Evolutionary conservation across 2,113 vertebrate genomes (phyloP).

Genomic region (Cynocephalus volans): DNA sequence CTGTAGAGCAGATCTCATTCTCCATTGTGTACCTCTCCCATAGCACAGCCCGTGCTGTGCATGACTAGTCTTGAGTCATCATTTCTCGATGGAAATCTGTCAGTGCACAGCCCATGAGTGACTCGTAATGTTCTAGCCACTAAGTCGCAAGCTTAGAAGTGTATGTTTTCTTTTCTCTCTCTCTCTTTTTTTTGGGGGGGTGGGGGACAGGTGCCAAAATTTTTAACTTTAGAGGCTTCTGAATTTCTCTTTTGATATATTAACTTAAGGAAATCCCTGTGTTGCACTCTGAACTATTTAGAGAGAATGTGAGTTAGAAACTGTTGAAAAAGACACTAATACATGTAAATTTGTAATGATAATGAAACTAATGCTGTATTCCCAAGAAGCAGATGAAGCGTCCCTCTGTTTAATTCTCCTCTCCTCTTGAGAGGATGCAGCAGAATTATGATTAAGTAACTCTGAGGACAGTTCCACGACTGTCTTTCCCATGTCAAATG

Average conservation of each 20-base stretch:
- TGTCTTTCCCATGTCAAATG: neutral
- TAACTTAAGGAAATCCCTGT: neutral
- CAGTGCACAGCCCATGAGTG: neutral
- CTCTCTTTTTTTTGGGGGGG: neutral
- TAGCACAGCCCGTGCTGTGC: accelerated
- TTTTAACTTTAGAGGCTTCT: neutral
- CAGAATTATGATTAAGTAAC: constrained; percentile 65
- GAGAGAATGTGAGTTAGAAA: constrained; percentile 67
- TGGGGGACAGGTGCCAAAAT: neutral
- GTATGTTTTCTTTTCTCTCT: accelerated
- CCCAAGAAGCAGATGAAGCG: constrained; percentile 74
- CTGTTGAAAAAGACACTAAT: constrained; percentile 70
- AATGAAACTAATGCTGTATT: constrained; percentile 73
- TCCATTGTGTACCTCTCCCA: no score
- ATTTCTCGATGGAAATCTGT: neutral
- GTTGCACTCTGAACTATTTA: constrained; percentile 63
- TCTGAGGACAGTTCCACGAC: neutral
- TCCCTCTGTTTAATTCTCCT: constrained; percentile 70
- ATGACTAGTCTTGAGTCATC: accelerated
- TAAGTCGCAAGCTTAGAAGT: neutral
- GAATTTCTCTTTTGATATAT: neutral
- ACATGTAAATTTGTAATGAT: constrained; percentile 58
- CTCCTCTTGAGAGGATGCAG: constrained; percentile 68
- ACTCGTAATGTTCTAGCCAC: neutral
- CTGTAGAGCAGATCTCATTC: neutral